Evolutionary conservation across 1,140 invertebrate genomes (phyloP), one percentile per base, ranked within the genome.

Genomic region (Caenorhabditis brenneri): DNA sequence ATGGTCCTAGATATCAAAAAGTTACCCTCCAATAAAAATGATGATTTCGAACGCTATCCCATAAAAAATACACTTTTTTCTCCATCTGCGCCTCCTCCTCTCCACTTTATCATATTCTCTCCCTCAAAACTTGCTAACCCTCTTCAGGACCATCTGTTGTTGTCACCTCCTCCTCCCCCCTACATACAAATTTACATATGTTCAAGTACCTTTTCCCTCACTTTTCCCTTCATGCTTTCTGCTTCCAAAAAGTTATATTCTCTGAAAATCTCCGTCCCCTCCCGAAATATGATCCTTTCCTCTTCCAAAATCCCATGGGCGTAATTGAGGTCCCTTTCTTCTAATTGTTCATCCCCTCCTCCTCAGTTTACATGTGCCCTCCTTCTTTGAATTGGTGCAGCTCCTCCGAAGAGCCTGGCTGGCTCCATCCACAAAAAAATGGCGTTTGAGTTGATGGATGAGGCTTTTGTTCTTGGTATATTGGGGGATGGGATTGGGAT

Each of bases 321-420:
- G 53, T 55, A 55, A 55, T 55, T 55, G 53, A 22, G 22, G 19
- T 27, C 12, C 49, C n/a, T n/a, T 55, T 27, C 53, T 55, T 55
- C 53, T 55, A 55, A 55, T 55, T 55, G 53, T 27, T 55, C 53
- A 55, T 55, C 53, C 24, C n/a, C n/a, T n/a, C n/a, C n/a, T n/a
- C n/a, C 22, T 55, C 53, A 10, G 19, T n/a, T 55, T 51, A 51
- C 49, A 51, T n/a, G 16, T 46, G 42, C n/a, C 39, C 39, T 12
- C 39, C 39, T 42, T 42, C 12, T 42, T 42, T n/a, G n/a, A n/a
- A n/a, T n/a, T n/a, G n/a, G n/a, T n/a, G n/a, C n/a, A n/a, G n/a
- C n/a, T n/a, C n/a, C n/a, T n/a, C n/a, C n/a, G n/a, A n/a, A n/a
- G n/a, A n/a, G 39, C 12, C 12, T 42, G 39, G 39, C 39, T 42